phyloP scores from a whole-genome alignment of 1,140 invertebrate genomes.

The Micrasema minimum region DNA sequence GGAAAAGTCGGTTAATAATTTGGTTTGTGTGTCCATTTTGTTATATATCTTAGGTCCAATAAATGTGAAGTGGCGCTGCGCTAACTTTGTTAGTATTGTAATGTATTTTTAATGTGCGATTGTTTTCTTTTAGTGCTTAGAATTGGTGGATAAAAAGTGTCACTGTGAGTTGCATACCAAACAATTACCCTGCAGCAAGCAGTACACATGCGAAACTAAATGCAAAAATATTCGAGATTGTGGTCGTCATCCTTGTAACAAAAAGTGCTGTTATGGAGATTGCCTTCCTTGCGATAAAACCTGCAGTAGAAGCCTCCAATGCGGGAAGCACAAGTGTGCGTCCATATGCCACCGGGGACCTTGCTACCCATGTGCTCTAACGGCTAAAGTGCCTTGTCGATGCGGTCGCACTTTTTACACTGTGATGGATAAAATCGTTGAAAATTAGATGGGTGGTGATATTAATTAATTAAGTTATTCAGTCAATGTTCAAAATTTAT shows the following conservation, averaged over 20 bases:
- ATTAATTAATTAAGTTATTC: too few relatives aligned
- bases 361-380: constrained; percentile 89
- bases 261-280: constrained; percentile 88
- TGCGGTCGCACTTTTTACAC: constrained; percentile 83
- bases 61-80: too few relatives aligned
- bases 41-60: too few relatives aligned
- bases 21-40: too few relatives aligned
- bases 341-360: constrained; percentile 88
- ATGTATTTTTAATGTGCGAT: too few relatives aligned
- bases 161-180: constrained; percentile 83
- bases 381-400: constrained; percentile 81
- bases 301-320: constrained; percentile 84
- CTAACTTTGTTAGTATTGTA: too few relatives aligned
- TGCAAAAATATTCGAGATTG: constrained; percentile 86
- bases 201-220: constrained; percentile 89
- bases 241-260: constrained; percentile 87
- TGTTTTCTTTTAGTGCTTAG: constrained; percentile 79
- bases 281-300: constrained; percentile 89
- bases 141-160: constrained; percentile 83
- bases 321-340: constrained; percentile 90
- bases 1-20: too few relatives aligned
- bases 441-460: too few relatives aligned
- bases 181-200: constrained; percentile 88
- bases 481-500: constrained; percentile 3
- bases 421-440: too few relatives aligned